phyloP scores from a whole-genome alignment of 2,113 vertebrate genomes.

The Vombatus ursinus region DNA sequence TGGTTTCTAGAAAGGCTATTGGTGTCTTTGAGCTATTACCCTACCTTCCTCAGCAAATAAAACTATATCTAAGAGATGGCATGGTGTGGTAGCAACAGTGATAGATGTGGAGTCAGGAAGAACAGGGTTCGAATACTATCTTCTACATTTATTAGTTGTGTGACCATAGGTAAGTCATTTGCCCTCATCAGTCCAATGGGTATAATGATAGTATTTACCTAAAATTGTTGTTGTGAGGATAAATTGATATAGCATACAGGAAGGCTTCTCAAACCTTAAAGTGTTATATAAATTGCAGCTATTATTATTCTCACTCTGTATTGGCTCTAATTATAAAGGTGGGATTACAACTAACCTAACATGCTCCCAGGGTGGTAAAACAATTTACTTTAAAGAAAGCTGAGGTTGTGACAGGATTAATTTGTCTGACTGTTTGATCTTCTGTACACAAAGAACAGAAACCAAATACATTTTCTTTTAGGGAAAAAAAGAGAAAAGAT shows the following conservation, averaged over 20 bases:
- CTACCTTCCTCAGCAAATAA: conserved; percentile 11
- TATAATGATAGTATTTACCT: not conserved
- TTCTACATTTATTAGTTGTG: not conserved
- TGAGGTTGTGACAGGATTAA: not conserved
- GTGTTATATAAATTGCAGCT: not conserved
- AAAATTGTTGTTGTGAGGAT: not conserved
- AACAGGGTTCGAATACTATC: not conserved
- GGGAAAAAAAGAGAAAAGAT: not conserved
- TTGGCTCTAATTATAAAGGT: not conserved
- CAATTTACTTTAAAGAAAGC: not conserved
- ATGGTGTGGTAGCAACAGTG: not conserved
- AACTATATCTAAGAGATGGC: not conserved
- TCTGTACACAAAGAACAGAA: not conserved
- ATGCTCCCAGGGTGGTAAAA: not conserved
- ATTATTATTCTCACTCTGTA: not conserved
- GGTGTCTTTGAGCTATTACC: not conserved
- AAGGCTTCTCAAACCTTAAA: not conserved
- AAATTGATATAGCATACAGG: not conserved
- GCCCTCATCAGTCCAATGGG: not conserved
- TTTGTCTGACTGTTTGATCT: conserved; percentile 18
- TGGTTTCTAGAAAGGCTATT: not conserved
- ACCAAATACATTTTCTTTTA: not conserved
- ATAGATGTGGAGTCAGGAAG: not conserved
- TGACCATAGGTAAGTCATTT: not conserved
- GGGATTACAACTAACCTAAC: not conserved